Evolutionary conservation across 2,888 invertebrate genomes (phyloP).

Genomic region (Epiblema foenella): DNA sequence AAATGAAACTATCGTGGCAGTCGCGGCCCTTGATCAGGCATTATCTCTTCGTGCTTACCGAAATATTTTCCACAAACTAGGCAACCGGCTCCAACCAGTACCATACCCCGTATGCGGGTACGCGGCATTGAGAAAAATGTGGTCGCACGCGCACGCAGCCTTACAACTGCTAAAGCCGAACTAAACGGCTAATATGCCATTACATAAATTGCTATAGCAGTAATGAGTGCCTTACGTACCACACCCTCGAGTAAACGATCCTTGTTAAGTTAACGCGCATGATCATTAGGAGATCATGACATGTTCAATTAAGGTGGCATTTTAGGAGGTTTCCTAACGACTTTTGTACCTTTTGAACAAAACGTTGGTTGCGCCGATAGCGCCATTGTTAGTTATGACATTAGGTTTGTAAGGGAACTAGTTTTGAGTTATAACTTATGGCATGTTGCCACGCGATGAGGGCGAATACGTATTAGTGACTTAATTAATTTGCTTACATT

Average conservation of each 20-base stretch:
- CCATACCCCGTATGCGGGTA: no score
- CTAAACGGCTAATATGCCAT: constrained; percentile 38
- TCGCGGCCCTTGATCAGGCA: constrained; percentile 3
- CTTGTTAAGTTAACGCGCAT: constrained; percentile 39
- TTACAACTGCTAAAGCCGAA: constrained; percentile 33
- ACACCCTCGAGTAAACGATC: constrained; percentile 40
- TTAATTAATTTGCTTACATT: constrained; percentile 10
- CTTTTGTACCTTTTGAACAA: constrained; percentile 13
- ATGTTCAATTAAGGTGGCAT: constrained; percentile 54
- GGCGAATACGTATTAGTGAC: constrained; percentile 48
- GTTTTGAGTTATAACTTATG: constrained; percentile 48
- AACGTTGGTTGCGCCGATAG: neutral
- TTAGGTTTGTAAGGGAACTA: neutral
- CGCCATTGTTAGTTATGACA: constrained; percentile 1
- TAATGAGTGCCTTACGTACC: constrained; percentile 33
- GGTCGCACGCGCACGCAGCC: constrained; percentile 37
- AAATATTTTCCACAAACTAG: constrained; percentile 36
- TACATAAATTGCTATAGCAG: constrained; percentile 36
- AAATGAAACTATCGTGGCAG: constrained; percentile 7
- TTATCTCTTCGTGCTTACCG: constrained; percentile 12
- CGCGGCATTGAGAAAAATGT: constrained; percentile 42
- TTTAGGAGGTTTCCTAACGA: constrained; percentile 56
- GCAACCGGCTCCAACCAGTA: constrained; percentile 37
- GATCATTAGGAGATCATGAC: constrained; percentile 47
- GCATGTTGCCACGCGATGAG: constrained; percentile 60